Evolutionary conservation across 1,140 invertebrate species (phyloP), one percentile per base, ranked within the genome.

Genomic region (Caenorhabditis brenneri): DNA sequence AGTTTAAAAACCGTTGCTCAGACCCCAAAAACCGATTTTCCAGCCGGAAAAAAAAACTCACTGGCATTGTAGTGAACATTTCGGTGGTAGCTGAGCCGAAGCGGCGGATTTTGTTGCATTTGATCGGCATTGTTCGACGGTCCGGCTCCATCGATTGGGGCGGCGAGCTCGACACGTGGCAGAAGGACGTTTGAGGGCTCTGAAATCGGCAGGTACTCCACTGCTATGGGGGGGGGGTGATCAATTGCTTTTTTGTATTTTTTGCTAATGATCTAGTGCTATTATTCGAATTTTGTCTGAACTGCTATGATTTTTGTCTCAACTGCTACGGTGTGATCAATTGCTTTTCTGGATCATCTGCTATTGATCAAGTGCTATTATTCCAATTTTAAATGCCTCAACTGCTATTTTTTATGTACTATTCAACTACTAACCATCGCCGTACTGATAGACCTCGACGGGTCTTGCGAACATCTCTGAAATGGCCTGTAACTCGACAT

Each of bases 401-500:
- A n/a, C n/a, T n/a, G n/a, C n/a, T n/a, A n/a, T n/a, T n/a, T n/a
- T n/a, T n/a, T n/a, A n/a, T n/a, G n/a, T n/a, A n/a, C n/a, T n/a
- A n/a, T n/a, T n/a, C n/a, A n/a, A n/a, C n/a, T n/a, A n/a, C 91
- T 89, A 91, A 95, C 95, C 94, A 89, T 93, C 93, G 88, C 94
- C 93, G 90, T 97, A 97, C 89, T 95, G 95, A 91, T 95, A 97
- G 6, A 97, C 94, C 92, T 97, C 95, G 85, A 97, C 94, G n/a
- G 94, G 95, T 86, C 96, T 93, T 91, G 96, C 96, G 90, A 95
- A 97, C 91, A 97, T 94, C 93, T 97, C 96, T 86, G 95, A 95
- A 92, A 97, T 94, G 33, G 96, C 96, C 91, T 97, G 96, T 90
- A 97, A 95, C 92, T 97, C 96, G 87, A 97, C 94, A 91, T 97